These are phyloP conservation scores for Muscicapa adusta DNA, from an alignment of 2,113 vertebrate genomes.

Conservation along the genomic window DNA sequence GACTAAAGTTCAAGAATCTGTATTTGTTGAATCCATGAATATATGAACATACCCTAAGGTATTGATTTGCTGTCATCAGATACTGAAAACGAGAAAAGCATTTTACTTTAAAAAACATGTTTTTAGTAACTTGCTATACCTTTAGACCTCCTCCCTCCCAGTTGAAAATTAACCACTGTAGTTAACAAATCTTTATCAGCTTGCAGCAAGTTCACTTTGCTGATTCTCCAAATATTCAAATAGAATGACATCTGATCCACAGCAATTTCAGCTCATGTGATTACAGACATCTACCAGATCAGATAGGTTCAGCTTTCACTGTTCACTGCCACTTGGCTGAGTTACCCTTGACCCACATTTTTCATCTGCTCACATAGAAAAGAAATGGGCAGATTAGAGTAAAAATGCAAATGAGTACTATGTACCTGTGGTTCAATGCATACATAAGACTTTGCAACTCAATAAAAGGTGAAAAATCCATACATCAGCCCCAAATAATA, in stretches of 20 bases:
- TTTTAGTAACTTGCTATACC: neutral
- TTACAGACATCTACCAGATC: constrained; percentile 1
- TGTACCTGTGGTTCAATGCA: rapidly evolving
- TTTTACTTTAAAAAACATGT: neutral
- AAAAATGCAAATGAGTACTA: neutral
- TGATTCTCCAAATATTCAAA: constrained; percentile 54
- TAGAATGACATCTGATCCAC: constrained; percentile 17
- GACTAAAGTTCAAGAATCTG: constrained; percentile 28
- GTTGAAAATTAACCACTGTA: constrained; percentile 33
- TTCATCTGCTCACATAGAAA: neutral
- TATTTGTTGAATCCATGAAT: constrained; percentile 3
- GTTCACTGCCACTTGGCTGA: neutral
- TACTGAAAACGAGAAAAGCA: neutral
- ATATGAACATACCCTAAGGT: neutral
- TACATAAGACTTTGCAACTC: neutral
- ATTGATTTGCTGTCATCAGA: constrained; percentile 4
- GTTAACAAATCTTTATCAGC: constrained; percentile 37
- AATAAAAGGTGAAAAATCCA: neutral
- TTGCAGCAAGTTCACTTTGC: constrained; percentile 23
- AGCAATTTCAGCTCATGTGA: constrained; percentile 7
- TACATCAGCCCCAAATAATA: neutral
- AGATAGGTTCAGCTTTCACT: constrained; percentile 36
- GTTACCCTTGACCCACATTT: constrained; percentile 50
- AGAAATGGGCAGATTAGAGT: neutral
- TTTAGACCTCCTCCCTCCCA: neutral